A percentile compares a stretch with the other conserved stretches of the same genome.
Evolutionary conservation across 1,140 invertebrate genomes (phyloP).

Genomic region (Drosophila bifasciata): DNA sequence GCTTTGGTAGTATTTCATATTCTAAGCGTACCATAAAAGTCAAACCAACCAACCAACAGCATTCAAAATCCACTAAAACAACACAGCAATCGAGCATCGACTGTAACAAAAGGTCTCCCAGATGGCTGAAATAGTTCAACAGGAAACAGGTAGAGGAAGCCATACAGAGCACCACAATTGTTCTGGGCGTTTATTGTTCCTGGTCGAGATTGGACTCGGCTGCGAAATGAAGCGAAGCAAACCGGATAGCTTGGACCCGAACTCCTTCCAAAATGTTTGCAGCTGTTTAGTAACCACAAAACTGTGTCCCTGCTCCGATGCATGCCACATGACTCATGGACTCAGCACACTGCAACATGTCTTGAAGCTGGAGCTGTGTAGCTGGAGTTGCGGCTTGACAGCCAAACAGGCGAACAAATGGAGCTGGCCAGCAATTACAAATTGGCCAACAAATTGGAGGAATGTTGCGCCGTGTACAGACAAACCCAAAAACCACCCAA

Average conservation of each 20-base stretch:
- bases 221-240: conserved; percentile 3
- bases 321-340: conserved; percentile 35
- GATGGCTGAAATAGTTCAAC: conserved; percentile 9
- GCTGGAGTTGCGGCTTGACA: conserved; percentile 28
- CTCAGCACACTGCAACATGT: conserved; percentile 8
- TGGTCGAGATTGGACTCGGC: conserved; percentile 30
- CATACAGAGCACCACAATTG: conserved; percentile 23
- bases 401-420: conserved; percentile 35
- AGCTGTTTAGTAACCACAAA: conserved; percentile 26
- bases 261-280: conserved; percentile 8
- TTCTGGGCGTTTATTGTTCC: conserved; percentile 49
- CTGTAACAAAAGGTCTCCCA: background rate
- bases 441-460: conserved; percentile 51
- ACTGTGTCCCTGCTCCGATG: conserved; percentile 30
- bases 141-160: conserved; percentile 18
- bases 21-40: conserved; percentile 68
- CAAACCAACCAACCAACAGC: conserved; percentile 32
- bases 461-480: conserved; percentile 19
- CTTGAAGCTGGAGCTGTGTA: background rate
- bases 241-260: conserved; percentile 26
- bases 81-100: conserved; percentile 5
- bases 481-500: background rate
- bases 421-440: conserved; percentile 46
- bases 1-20: conserved; percentile 33
- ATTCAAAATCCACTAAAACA: conserved; percentile 18